These are phyloP conservation scores for Graptemys geographica DNA, from an alignment of 2,797 vertebrate genomes.

Conservation along the genomic window DNA sequence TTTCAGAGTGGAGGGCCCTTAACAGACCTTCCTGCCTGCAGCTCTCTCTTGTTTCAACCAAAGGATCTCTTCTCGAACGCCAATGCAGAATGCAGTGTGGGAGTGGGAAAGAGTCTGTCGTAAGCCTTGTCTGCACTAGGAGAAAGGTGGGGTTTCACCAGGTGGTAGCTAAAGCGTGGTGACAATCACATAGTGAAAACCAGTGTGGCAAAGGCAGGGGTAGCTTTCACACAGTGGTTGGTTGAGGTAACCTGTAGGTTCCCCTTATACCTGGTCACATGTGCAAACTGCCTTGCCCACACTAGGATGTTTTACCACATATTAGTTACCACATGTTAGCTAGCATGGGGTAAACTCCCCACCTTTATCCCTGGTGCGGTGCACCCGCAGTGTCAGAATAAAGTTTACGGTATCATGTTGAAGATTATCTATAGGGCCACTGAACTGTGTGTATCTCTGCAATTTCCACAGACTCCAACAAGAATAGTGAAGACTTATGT, in stretches of 20 bases:
- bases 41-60: not conserved
- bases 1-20: not conserved
- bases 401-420: not conserved
- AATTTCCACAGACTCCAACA: fast-evolving
- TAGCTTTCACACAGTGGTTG: too few relatives aligned
- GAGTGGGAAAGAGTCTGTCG: not conserved
- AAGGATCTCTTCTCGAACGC: not conserved
- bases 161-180: fast-evolving
- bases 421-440: not conserved
- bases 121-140: not conserved
- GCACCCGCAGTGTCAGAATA: fast-evolving
- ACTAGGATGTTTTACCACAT: not conserved
- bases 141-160: not conserved
- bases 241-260: too few relatives aligned
- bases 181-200: not conserved
- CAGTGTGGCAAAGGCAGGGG: too few relatives aligned
- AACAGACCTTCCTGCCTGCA: not conserved
- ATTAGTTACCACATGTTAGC: not conserved
- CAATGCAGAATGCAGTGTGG: not conserved
- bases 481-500: not conserved
- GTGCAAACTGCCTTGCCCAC: not conserved
- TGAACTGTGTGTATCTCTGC: not conserved
- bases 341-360: not conserved
- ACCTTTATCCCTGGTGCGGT: fast-evolving
- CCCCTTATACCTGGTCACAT: not conserved